Evolutionary conservation across 1,140 invertebrate genomes (phyloP), one percentile per base, ranked within the genome.

Genomic region (Melitaea cinxia): DNA sequence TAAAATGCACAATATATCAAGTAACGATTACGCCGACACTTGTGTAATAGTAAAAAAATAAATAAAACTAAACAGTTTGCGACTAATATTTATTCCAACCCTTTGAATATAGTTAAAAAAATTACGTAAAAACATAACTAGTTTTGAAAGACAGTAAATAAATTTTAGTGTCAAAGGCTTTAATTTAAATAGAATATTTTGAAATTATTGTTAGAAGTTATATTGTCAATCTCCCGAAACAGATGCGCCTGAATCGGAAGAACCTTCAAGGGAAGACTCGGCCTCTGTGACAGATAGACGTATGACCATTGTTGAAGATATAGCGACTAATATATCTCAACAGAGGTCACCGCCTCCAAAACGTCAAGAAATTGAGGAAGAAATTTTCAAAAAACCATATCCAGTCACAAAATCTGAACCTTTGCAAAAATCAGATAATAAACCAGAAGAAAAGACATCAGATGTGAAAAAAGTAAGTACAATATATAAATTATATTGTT

Each of bases 221-320:
- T 12, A 63, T 12, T 50, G 59, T 54, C 14, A 47, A 30, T 39
- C 39, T 75, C 67, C 54, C 59, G 54, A 62, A 77, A 80, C 84
- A 87, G 85, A 88, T 83, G 61, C 65, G 56, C 70, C 79, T 42
- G 74, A 78, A 64, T 70, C 26, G 19, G 78, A 83, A 52, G 83
- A 83, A 58, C 60, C 56, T 47, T 53, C 7, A 70, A 79, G 77
- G 58, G 83, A 87, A 68, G 83, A 83, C 59, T 80, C 83, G 23
- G 77, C 65, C 14, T 15, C 78, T 19, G 6, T 80, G 6, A 55
- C 72, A 9, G 80, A 87, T 68, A 72, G 86, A 23, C 74, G 88
- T 24, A 85, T 90, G 83, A 88, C 86, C 14, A 72, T 87, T 64
- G 65, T 80, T 66, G 77, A 84, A 68, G 33, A 66, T 9, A 9